Percentiles rank a stretch among this genome's conserved stretches.
Conservation (phyloP, 2,113 vertebrate genomes). For the Chiloscyllium plagiosum region DNA sequence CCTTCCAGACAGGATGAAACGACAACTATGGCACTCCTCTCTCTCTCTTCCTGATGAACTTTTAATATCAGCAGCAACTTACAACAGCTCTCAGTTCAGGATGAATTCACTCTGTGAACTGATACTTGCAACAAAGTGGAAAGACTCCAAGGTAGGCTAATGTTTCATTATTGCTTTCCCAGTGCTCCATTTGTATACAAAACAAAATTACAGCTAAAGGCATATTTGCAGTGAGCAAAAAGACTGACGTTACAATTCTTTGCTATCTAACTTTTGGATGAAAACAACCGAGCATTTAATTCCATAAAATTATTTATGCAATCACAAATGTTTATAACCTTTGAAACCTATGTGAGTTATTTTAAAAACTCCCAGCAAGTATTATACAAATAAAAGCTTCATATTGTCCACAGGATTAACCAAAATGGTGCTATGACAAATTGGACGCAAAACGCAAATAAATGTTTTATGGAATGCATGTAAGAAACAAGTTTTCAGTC, state of each 20-base stretch:
- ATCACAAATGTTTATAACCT: background rate
- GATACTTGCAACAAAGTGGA: background rate
- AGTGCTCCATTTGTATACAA: background rate
- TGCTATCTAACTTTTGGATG: background rate
- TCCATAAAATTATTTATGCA: background rate
- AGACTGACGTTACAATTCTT: background rate
- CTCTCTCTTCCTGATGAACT: constrained; percentile 39
- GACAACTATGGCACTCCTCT: constrained; percentile 37
- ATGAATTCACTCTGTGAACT: background rate
- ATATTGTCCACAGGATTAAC: background rate
- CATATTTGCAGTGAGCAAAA: background rate
- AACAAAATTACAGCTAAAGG: background rate
- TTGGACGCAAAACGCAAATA: background rate
- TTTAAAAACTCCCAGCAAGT: background rate
- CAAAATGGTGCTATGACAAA: background rate
- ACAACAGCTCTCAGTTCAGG: background rate
- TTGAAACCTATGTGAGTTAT: background rate
- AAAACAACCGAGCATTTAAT: background rate
- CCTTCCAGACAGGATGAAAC: constrained; percentile 42
- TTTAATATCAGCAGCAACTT: constrained; percentile 41
- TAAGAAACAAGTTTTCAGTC: background rate
- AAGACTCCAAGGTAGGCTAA: constrained; percentile 8
- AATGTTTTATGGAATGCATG: background rate
- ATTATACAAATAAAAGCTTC: background rate
- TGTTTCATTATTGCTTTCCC: background rate